Evolutionary conservation across 2,888 invertebrate species (phyloP).

Genomic region (Hermaeophaga mercurialis): DNA sequence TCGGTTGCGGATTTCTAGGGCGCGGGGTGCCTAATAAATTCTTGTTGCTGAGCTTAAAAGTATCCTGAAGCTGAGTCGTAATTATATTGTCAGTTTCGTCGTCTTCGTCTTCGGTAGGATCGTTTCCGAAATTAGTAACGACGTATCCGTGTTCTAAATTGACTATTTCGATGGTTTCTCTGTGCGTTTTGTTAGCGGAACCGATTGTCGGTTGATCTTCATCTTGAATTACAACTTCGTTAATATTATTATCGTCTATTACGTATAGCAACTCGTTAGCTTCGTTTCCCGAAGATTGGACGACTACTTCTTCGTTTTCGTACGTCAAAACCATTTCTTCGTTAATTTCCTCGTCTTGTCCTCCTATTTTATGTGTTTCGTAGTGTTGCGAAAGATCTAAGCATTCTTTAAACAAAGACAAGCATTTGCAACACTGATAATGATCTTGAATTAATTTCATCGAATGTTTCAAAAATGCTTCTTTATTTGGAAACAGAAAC

Average conservation of each 20-base stretch:
- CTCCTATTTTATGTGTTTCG: conserved; percentile 47
- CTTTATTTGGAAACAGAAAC: conserved; percentile 48
- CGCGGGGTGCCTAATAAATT: conserved; percentile 31
- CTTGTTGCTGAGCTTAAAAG: conserved; percentile 23
- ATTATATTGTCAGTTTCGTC: conserved; percentile 31
- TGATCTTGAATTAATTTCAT: conserved; percentile 47
- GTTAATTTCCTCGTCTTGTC: conserved; percentile 28
- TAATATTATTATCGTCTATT: conserved; percentile 51
- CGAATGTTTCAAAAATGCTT: conserved; percentile 50
- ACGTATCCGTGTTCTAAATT: conserved; percentile 56
- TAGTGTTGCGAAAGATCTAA: conserved; percentile 52
- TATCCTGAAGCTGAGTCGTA: conserved; percentile 19
- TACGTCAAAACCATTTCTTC: conserved; percentile 43
- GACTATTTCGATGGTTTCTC: conserved; percentile 45
- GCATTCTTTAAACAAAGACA: conserved; percentile 45
- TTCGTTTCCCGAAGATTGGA: conserved; percentile 40
- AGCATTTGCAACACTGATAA: conserved; percentile 53
- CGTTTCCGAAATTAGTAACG: conserved; percentile 43
- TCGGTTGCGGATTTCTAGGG: conserved; percentile 44
- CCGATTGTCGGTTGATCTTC: conserved; percentile 41
- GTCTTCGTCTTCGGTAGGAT: conserved; percentile 37
- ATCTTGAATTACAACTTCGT: conserved; percentile 51
- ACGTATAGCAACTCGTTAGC: conserved; percentile 52
- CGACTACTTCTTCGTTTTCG: conserved; percentile 45
- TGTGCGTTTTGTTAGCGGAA: conserved; percentile 12